Evolutionary conservation across 2,797 vertebrate genomes (phyloP).

Genomic region (Dendrocincla tyrannina): DNA sequence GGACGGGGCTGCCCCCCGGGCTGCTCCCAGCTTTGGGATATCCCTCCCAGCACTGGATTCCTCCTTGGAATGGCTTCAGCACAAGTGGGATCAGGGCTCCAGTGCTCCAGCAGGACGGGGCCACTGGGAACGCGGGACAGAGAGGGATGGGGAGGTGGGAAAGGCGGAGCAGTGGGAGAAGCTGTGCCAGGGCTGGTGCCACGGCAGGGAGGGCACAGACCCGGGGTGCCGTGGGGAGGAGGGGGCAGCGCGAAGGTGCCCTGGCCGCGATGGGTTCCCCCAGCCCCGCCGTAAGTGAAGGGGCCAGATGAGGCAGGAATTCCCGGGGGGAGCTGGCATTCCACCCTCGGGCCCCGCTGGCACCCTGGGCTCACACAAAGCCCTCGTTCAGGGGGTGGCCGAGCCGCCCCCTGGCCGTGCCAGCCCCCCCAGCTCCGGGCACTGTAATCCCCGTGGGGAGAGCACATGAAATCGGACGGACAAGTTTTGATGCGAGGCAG

Average conservation of each 20-base stretch:
- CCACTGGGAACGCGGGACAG: not conserved
- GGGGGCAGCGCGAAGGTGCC: not conserved
- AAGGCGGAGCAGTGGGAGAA: accelerated
- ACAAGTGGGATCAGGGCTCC: not conserved
- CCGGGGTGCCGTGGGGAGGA: accelerated
- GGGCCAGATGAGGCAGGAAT: slow-evolving; percentile 75
- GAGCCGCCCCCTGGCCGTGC: not conserved
- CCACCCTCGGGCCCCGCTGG: not conserved
- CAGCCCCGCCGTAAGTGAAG: slow-evolving; percentile 45
- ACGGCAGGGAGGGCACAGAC: accelerated
- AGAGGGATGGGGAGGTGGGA: accelerated
- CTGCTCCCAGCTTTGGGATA: accelerated
- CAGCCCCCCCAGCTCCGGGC: not conserved
- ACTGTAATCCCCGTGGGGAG: slow-evolving; percentile 33
- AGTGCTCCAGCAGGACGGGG: not conserved
- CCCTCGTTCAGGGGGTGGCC: not conserved
- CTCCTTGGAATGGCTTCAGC: not conserved
- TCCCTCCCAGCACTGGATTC: not conserved
- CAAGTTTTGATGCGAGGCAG: slow-evolving; percentile 97
- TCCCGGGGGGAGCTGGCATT: not conserved
- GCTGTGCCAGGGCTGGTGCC: accelerated
- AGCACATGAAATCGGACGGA: slow-evolving; percentile 87
- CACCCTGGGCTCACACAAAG: slow-evolving; percentile 35
- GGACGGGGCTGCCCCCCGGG: accelerated
- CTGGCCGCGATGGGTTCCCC: not conserved